These are phyloP conservation scores for Acomys russatus DNA, from an alignment of 2,797 vertebrate genomes.

Conservation along the genomic window DNA sequence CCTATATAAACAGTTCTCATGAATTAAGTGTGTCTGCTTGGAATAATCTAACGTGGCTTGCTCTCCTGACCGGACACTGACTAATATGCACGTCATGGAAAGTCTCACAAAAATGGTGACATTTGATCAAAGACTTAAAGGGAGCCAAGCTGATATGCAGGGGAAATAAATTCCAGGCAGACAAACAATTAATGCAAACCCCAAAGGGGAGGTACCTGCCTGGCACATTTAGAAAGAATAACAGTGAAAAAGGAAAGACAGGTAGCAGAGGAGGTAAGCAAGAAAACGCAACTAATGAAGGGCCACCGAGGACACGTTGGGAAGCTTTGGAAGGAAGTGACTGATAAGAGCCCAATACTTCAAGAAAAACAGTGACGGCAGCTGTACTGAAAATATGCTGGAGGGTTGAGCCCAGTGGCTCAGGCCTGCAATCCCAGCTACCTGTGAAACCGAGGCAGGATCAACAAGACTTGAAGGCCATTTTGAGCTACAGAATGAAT, in stretches of 20 bases:
- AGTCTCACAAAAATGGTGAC: slow-evolving; percentile 46
- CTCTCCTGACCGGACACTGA: slow-evolving; percentile 67
- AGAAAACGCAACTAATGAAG: not conserved
- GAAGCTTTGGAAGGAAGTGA: not conserved
- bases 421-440: not conserved
- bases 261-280: not conserved
- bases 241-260: slow-evolving; percentile 7
- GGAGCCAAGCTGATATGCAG: not conserved
- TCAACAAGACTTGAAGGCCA: not conserved
- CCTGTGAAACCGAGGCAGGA: not conserved
- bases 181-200: not conserved
- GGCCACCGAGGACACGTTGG: not conserved
- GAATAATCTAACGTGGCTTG: slow-evolving; percentile 48
- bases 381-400: not conserved
- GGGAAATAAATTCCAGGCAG: not conserved
- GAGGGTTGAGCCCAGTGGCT: not conserved
- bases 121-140: slow-evolving; percentile 72
- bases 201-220: not conserved
- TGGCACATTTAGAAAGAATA: slow-evolving; percentile 16
- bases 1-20: slow-evolving; percentile 72
- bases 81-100: slow-evolving; percentile 48
- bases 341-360: not conserved
- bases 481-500: not conserved
- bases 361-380: not conserved
- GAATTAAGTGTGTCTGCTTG: slow-evolving; percentile 68